These are phyloP conservation scores for Eurystomus gularis DNA, from an alignment of 2,113 vertebrate genomes.

Conservation along the genomic window DNA sequence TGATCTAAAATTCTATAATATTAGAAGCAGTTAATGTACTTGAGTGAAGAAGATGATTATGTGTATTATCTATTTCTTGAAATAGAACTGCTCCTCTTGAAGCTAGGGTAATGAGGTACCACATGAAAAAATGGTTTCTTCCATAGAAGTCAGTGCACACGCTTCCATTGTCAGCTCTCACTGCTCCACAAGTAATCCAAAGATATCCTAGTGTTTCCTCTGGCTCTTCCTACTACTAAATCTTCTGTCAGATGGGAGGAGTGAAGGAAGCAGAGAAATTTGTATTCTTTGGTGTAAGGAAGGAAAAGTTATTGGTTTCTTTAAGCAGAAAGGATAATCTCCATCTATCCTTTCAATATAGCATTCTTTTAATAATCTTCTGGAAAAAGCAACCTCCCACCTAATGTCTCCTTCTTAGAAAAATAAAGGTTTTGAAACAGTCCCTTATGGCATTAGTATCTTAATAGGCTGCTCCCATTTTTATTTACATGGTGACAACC, in stretches of 20 bases:
- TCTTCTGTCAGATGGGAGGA: background rate
- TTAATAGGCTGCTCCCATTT: background rate
- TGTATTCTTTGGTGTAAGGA: background rate
- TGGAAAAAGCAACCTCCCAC: background rate
- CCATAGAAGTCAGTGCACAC: background rate
- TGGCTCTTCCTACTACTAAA: background rate
- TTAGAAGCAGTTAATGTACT: background rate
- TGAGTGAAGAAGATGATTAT: background rate
- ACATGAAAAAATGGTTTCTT: background rate
- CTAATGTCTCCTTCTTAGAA: background rate
- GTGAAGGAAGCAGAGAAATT: background rate
- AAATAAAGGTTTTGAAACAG: background rate
- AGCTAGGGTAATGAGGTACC: background rate
- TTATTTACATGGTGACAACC: background rate
- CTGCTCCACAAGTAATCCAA: fast-evolving
- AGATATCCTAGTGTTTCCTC: background rate
- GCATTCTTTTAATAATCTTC: background rate
- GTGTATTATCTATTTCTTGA: background rate
- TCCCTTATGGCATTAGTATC: background rate
- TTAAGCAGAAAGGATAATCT: background rate
- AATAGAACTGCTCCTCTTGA: background rate
- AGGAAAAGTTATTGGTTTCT: background rate
- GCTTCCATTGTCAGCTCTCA: background rate
- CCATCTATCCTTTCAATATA: background rate
- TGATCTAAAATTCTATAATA: background rate